These are phyloP conservation scores for Microcaecilia unicolor DNA, from an alignment of 2,797 vertebrate genomes.

Conservation along the genomic window DNA sequence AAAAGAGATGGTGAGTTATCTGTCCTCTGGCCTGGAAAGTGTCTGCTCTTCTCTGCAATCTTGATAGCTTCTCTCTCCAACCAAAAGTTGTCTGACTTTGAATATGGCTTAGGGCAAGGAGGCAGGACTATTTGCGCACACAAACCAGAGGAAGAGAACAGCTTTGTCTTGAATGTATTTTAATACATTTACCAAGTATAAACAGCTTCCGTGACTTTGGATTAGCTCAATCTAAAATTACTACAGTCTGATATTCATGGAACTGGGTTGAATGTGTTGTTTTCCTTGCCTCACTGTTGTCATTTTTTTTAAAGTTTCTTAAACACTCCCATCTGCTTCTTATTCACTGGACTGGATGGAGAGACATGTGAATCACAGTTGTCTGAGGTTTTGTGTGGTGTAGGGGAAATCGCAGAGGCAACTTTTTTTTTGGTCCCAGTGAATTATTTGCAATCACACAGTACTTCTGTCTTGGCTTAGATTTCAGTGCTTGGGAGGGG, in stretches of 20 bases:
- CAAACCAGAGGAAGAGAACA: slow-evolving; percentile 15
- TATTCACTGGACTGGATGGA: no score
- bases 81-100: slow-evolving; percentile 15
- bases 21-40: slow-evolving; percentile 4
- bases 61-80: slow-evolving; percentile 17
- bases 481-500: no score
- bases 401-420: no score
- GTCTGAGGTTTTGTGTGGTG: no score
- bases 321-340: no score
- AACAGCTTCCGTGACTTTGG: slow-evolving; percentile 20
- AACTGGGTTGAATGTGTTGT: slow-evolving; percentile 11
- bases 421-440: no score
- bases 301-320: no score
- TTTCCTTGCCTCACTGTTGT: no score
- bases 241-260: slow-evolving; percentile 15
- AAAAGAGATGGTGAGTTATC: slow-evolving; percentile 6
- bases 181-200: slow-evolving; percentile 22
- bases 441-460: no score
- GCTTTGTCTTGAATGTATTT: slow-evolving; percentile 30
- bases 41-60: slow-evolving; percentile 11
- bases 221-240: slow-evolving; percentile 37
- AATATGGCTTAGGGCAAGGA: slow-evolving; percentile 20
- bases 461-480: no score
- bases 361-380: no score
- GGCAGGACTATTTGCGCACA: slow-evolving; percentile 7